These are phyloP conservation scores for Enoplosus armatus DNA, from an alignment of 2,797 vertebrate species.

Conservation along the genomic window DNA sequence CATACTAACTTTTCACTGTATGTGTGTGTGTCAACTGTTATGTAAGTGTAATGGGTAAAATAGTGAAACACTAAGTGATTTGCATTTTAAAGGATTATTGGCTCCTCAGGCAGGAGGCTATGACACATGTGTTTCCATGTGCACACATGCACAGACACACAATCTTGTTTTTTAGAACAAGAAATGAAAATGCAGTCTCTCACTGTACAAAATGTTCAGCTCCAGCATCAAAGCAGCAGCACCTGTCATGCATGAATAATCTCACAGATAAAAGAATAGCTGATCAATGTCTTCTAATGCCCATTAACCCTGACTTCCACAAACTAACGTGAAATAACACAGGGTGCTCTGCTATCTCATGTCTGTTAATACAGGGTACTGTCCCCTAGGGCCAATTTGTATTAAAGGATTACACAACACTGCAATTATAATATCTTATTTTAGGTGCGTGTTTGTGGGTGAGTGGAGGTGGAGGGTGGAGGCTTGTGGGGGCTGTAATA, in stretches of 20 bases:
- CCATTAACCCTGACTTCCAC: conserved; percentile 18
- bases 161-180: neutral
- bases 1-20: conserved; percentile 8
- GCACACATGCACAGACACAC: conserved; percentile 7
- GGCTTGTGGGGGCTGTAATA: conserved; percentile 12
- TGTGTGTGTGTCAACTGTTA: neutral
- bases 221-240: conserved; percentile 25
- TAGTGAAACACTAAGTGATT: conserved; percentile 37
- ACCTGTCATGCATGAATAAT: conserved; percentile 20
- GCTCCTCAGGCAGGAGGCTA: conserved; percentile 47
- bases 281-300: conserved; percentile 23
- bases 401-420: neutral
- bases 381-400: conserved; percentile 3
- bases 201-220: conserved; percentile 27
- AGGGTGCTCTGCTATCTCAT: too few species aligned
- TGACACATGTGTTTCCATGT: conserved; percentile 24
- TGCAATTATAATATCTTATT: conserved; percentile 6
- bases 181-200: conserved; percentile 30
- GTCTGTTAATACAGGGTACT: neutral
- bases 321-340: neutral
- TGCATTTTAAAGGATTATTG: conserved; percentile 58
- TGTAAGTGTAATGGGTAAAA: conserved; percentile 5
- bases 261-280: conserved; percentile 17
- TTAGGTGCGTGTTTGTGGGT: neutral
- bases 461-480: conserved; percentile 4